Evolutionary conservation across 2,113 vertebrate species (phyloP), one percentile per base, ranked within the genome.

Genomic region (Otis tarda): DNA sequence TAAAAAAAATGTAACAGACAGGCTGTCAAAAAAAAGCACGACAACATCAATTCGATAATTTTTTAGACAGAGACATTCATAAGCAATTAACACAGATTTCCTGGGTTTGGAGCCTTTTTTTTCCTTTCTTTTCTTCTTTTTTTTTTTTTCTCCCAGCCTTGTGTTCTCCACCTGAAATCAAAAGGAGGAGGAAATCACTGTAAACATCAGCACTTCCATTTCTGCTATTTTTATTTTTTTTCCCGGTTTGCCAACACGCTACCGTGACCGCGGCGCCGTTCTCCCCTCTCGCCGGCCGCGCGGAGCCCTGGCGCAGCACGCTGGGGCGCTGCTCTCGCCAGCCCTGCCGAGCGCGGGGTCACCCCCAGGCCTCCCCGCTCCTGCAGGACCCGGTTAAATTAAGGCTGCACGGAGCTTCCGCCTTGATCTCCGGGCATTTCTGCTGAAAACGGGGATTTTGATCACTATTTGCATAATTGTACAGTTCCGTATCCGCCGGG

Each of bases 361-460:
- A 88, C 85, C 71, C 49, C 83, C 76, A 85, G 88, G 64, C 93
- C 95, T 92, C 92, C 82, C 78, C 56, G 4, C 69, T 97, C 96
- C 95, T 87, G 89, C 93, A 95, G 83, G 83, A 96, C 93, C 94
- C 19, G 85, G 90, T 94, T 94, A 65, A 96, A 96, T 95, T 65
- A 80, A 92, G 95, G 93, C 57, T 93, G 87, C 90, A 63, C 15
- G 63, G 85, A 96, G 95, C 91, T 85, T 53, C 94, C 47, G 84
- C 57, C 93, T 94, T 80, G 78, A 88, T 96, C 93, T 95, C 65
- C 78, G 77, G 92, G 82, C 67, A 39, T 96, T 97, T 95, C 94
- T 94, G 95, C 95, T 96, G 95, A 92, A 97, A 95, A 90, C 90
- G 68, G 87, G 85, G 95, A 85, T 93, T 96, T 91, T 86, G 87